Evolutionary conservation across 2,888 invertebrate species (phyloP), one percentile per base, ranked within the genome.

Genomic region (Sinodicranocentrus sp.): DNA sequence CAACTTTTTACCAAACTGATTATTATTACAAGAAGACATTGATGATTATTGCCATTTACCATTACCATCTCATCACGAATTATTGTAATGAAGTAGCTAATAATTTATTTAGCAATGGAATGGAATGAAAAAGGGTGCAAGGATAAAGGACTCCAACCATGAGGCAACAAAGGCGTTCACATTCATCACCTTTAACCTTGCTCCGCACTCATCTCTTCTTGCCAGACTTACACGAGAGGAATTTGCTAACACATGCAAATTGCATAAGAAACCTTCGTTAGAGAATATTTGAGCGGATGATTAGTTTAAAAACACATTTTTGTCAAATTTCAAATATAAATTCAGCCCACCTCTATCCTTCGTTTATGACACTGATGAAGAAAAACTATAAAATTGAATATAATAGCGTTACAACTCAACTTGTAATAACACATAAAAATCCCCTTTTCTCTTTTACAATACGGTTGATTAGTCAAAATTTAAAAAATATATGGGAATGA

Each of bases 1-100:
- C n/a, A n/a, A n/a, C n/a, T n/a, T n/a, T 33, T 70, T 43, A 33
- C 52, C 28, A 77, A 57, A 23, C 57, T 76, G 54, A 57, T 57
- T 57, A 68, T 77, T 68, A 57, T 39, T 6, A 8, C 21, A 2
- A 68, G n/a, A 25, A n/a, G 33, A 65, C 71, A 57, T 54, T 71
- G 52, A 67, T 67, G 25, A 54, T 67, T 65, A 48, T 76, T 76
- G 33, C n/a, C 52, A 52, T 17, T 5, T 6, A 39, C 25, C 57
- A 39, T 70, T 71, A 79, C 54, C 71, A 44, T 63, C 79, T 67
- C 80, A 73, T 80, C 80, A 80, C 80, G 57, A 73, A 26, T 71
- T 8, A 25, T 57, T 21, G 21, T 57, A 23, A 57, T 19, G 48
- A 48, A 48, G 21, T 23, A n/a, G n/a, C 19, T 57, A 57, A 57